Percentiles rank a stretch among this genome's conserved stretches.
phyloP scores from a whole-genome alignment of 2,113 vertebrate species.

The Micronisus gabar region DNA sequence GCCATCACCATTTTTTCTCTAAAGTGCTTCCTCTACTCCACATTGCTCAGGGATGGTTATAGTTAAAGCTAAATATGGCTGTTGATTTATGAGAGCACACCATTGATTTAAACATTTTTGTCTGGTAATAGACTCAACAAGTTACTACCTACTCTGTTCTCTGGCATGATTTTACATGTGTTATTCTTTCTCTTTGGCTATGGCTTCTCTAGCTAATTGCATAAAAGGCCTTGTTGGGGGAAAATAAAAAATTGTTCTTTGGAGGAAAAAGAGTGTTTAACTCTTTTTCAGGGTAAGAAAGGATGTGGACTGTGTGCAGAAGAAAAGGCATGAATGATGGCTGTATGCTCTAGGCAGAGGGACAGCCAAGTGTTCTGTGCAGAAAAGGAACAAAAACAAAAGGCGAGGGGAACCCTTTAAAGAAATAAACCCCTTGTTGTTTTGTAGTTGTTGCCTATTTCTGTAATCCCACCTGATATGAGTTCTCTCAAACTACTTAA shows the following conservation, averaged over 20 bases:
- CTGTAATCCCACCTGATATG: not conserved
- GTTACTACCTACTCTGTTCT: conserved; percentile 32
- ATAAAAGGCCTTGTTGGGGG: conserved; percentile 41
- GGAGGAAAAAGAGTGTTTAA: conserved; percentile 2
- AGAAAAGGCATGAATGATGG: not conserved
- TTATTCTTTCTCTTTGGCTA: conserved; percentile 38
- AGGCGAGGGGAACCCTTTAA: not conserved
- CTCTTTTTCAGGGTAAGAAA: conserved; percentile 13
- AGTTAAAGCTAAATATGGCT: conserved; percentile 16
- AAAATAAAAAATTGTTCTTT: conserved; percentile 23
- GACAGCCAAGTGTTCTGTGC: not conserved
- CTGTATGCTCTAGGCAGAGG: not conserved
- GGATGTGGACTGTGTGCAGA: not conserved
- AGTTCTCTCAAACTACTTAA: not conserved
- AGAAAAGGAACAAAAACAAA: not conserved
- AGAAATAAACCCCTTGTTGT: not conserved
- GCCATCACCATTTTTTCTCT: not conserved
- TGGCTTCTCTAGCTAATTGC: conserved; percentile 40
- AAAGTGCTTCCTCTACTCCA: not conserved
- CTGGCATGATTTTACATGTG: not conserved
- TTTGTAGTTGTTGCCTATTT: not conserved
- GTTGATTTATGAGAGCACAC: conserved; percentile 38
- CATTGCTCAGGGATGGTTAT: not conserved
- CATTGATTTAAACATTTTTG: conserved; percentile 33
- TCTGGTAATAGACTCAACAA: conserved; percentile 57